phyloP scores from a whole-genome alignment of 2,797 vertebrate genomes.

The Leptoclinus maculatus region DNA sequence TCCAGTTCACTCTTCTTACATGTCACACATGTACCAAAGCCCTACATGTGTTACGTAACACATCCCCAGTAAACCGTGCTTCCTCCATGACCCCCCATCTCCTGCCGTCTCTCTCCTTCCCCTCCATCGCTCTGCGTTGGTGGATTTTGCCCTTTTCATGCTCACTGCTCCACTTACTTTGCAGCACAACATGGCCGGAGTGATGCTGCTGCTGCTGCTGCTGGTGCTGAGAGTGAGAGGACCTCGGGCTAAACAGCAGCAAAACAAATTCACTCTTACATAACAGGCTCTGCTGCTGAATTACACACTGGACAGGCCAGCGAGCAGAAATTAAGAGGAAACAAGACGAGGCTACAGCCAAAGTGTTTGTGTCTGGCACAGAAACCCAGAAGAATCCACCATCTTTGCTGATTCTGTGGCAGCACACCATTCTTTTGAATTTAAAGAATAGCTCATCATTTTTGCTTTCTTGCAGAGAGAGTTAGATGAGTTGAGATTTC shows the following conservation, averaged over 20 bases:
- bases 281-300: constrained; percentile 68
- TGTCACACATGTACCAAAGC: not conserved
- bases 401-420: not conserved
- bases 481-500: not conserved
- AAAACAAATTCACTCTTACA: constrained; percentile 77
- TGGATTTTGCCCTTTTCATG: constrained; percentile 67
- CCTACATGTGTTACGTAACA: constrained; percentile 35
- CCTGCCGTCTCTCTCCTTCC: constrained; percentile 28
- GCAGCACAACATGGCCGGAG: constrained; percentile 54
- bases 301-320: constrained; percentile 46
- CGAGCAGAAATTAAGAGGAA: constrained; percentile 37
- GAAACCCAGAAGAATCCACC: not conserved
- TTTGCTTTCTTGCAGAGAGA: not conserved
- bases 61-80: not conserved
- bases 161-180: constrained; percentile 53
- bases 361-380: not conserved
- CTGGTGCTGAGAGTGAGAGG: constrained; percentile 56
- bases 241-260: constrained; percentile 75
- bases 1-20: not conserved
- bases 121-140: constrained; percentile 23
- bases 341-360: constrained; percentile 5
- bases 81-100: constrained; percentile 35
- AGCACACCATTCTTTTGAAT: not conserved
- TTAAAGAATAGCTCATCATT: not conserved
- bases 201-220: constrained; percentile 50